Evolutionary conservation across 2,113 vertebrate genomes (phyloP).

Genomic region (Pterocles gutturalis): DNA sequence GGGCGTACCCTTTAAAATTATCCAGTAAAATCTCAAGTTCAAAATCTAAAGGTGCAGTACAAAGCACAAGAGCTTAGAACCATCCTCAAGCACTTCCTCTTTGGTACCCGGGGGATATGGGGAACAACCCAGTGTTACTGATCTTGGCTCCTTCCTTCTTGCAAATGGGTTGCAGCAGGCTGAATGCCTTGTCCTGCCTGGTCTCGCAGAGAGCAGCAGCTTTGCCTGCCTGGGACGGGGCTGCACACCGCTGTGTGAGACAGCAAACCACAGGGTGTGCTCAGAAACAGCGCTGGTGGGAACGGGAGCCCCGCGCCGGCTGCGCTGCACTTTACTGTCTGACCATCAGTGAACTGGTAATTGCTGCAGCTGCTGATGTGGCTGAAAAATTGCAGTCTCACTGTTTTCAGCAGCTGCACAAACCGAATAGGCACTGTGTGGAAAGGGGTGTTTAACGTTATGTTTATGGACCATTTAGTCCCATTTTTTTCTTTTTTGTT

Average conservation of each 20-base stretch:
- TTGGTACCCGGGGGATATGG: fast-evolving
- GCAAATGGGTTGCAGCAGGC: fast-evolving
- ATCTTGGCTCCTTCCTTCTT: neutral
- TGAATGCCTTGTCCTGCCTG: neutral
- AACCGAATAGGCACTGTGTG: no score
- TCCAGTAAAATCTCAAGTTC: neutral
- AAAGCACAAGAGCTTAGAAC: neutral
- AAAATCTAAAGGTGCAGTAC: neutral
- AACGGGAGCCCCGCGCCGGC: neutral
- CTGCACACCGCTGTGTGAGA: fast-evolving
- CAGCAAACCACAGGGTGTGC: neutral
- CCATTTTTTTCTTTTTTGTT: neutral
- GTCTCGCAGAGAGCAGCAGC: fast-evolving
- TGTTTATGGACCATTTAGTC: neutral
- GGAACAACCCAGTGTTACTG: neutral
- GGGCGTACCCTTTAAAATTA: neutral
- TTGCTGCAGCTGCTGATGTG: neutral
- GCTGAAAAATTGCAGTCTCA: neutral
- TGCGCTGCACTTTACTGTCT: no score
- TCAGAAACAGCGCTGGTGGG: neutral
- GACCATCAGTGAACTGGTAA: fast-evolving
- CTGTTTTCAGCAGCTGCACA: neutral
- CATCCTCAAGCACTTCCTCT: neutral
- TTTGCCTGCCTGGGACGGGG: neutral
- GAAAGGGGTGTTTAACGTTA: no score